Evolutionary conservation across 2,888 invertebrate species (phyloP), one percentile per base, ranked within the genome.

Genomic region (Gortyna flavago): DNA sequence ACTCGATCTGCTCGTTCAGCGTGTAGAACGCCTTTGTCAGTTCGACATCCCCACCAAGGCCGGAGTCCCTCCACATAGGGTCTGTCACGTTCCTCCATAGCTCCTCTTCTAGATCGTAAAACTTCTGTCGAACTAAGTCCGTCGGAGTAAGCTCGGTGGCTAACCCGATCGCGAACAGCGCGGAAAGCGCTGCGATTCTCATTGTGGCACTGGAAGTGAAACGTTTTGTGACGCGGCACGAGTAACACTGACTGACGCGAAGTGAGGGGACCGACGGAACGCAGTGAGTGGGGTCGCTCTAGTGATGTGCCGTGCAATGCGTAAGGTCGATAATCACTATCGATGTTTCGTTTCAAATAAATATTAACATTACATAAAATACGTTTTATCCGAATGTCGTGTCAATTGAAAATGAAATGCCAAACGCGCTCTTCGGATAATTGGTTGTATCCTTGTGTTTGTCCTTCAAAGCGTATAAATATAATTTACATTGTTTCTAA

Each of bases 71-170:
- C 97, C 95, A 93, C 72, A 89, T 85, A 13, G 96, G 94, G 70
- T 96, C 94, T 2, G 95, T 93, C 5, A 97, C 94, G 83, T 96
- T 96, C 68, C 88, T 92, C 94, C 97, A 96, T 80, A 97, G 90
- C n/a, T 95, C 92, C 64, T 95, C 93, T 91, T 98, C 98, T 72
- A 98, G 87, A 32, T 94, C 91, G 64, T 97, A 93, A 88, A 98
- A 97, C 72, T 97, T 96, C 29, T 95, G 94, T 51, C 98, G 97
- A 79, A 97, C 91, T 75, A 96, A 91, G 91, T 98, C 98, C n/a
- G 98, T 96, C 69, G 93, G 90, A 13, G 96, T 92, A 32, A 93
- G 89, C 83, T 95, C 95, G 75, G 89, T 91, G 67, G 94, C 94
- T 79, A 89, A 80, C 68, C 91, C 91, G 87, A 91, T 75, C 79